phyloP scores from a whole-genome alignment of 2,888 invertebrate genomes.

The Ichneumoninae sp. region DNA sequence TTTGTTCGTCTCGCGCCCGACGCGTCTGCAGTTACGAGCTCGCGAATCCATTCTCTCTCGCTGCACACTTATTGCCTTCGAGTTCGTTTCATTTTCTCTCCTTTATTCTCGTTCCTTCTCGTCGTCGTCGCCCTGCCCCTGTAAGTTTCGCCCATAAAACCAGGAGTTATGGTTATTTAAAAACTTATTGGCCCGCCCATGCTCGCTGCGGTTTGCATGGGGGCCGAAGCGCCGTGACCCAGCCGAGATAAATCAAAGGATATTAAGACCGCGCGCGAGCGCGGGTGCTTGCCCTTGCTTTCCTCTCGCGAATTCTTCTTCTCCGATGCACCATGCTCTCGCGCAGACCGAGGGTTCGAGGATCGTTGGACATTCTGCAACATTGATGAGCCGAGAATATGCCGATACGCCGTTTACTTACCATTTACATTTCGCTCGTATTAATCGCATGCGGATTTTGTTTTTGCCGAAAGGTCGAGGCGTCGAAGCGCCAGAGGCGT shows the following conservation, averaged over 20 bases:
- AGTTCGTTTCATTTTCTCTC: slow-evolving; percentile 33
- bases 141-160: slow-evolving; percentile 79
- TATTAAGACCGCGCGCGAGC: slow-evolving; percentile 79
- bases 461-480: not conserved
- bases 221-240: slow-evolving; percentile 81
- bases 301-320: slow-evolving; percentile 39
- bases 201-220: slow-evolving; percentile 76
- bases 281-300: slow-evolving; percentile 53
- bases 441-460: not conserved
- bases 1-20: slow-evolving; percentile 70
- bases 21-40: not conserved
- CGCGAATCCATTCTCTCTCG: slow-evolving; percentile 49
- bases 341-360: slow-evolving; percentile 62
- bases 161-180: slow-evolving; percentile 83
- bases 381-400: not conserved
- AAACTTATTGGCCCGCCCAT: slow-evolving; percentile 84
- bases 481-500: slow-evolving; percentile 22
- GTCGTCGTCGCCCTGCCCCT: slow-evolving; percentile 58
- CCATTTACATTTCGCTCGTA: not conserved
- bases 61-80: slow-evolving; percentile 34
- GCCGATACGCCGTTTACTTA: not conserved
- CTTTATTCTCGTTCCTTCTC: slow-evolving; percentile 48
- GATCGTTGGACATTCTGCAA: not conserved
- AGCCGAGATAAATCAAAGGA: slow-evolving; percentile 83
- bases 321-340: slow-evolving; percentile 32